A percentile compares a stretch with the other conserved stretches of the same genome.
Evolutionary conservation across 2,113 vertebrate genomes (phyloP).

Genomic region (Phaetusa simplex): DNA sequence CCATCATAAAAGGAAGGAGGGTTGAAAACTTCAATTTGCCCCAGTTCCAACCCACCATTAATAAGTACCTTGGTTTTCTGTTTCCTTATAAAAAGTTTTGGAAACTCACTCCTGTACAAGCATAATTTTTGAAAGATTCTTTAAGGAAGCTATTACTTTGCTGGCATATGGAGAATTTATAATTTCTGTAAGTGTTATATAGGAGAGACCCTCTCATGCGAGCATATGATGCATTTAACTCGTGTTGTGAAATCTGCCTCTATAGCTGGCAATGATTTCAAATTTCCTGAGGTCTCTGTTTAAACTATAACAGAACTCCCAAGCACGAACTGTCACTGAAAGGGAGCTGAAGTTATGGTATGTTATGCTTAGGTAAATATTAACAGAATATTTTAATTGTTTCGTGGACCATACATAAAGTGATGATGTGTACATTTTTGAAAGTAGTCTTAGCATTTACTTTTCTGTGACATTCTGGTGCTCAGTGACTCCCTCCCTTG

Average conservation of each 20-base stretch:
- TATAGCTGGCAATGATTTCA: conserved; percentile 45
- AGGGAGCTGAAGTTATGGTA: neutral
- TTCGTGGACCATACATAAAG: neutral
- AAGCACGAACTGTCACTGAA: neutral
- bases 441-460: neutral
- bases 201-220: conserved; percentile 33
- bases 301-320: conserved; percentile 10
- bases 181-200: conserved; percentile 50
- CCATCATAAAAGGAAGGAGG: neutral
- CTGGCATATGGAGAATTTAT: conserved; percentile 50
- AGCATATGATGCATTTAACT: conserved; percentile 47
- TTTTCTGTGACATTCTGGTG: neutral
- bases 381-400: conserved; percentile 33
- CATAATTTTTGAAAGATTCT: neutral
- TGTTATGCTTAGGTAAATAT: conserved; percentile 16
- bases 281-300: conserved; percentile 40
- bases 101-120: neutral
- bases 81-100: conserved; percentile 19
- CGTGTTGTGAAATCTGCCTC: conserved; percentile 34
- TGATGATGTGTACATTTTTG: neutral
- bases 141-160: conserved; percentile 39
- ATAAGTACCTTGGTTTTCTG: neutral
- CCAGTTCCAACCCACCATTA: neutral
- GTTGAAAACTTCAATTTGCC: neutral
- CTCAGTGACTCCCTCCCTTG: neutral